Base-by-base conservation (phyloP, 2,888 invertebrate species). In the Ditylenchus weischeri region DNA sequence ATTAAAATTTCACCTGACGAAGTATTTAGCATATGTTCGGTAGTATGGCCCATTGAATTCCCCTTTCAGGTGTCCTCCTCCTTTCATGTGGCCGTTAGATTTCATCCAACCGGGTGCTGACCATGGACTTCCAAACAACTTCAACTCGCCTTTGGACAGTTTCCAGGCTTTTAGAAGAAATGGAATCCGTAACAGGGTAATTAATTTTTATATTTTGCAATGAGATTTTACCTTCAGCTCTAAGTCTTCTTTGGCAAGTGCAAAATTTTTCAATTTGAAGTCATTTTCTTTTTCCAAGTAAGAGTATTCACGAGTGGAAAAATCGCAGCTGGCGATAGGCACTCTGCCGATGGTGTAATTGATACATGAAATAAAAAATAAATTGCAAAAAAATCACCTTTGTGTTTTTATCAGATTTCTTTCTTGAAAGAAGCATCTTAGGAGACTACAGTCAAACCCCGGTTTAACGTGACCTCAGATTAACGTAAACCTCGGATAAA, bases 311-410 rank as follows among this genome's bases (percentile, higher is more conserved):
- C 87, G 88, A 0, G 89, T 88, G 0, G 93, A 93, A 84, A 93
- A 93, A 84, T 93, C 93, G 64, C 88, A 88, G 11, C 92, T 91
- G 0, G 88, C 93, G 69, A 93, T 90, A 0, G 93, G 90, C 8
- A 91, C 88, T 51, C 93, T 87, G 57, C 90, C 89, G 74, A 92
- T 82, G 76, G 88, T 90, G 84, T 91, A 93, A 72, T 89, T 89
- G 66, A 90, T 86, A 11, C 93, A 93, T 69, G 86, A 48, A 43
- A 43, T 15, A 8, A 43, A 43, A 10, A 43, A 43, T 43, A 13
- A 8, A 2, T 43, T 13, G 6, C 38, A 8, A 38, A 38, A 8
- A n/a, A n/a, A n/a, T n/a, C n/a, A n/a, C n/a, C n/a, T n/a, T n/a
- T n/a, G n/a, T n/a, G n/a, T n/a, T n/a, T n/a, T n/a, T n/a, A n/a